phyloP scores from a whole-genome alignment of 2,797 vertebrate genomes.

The Peromyscus aztecus region DNA sequence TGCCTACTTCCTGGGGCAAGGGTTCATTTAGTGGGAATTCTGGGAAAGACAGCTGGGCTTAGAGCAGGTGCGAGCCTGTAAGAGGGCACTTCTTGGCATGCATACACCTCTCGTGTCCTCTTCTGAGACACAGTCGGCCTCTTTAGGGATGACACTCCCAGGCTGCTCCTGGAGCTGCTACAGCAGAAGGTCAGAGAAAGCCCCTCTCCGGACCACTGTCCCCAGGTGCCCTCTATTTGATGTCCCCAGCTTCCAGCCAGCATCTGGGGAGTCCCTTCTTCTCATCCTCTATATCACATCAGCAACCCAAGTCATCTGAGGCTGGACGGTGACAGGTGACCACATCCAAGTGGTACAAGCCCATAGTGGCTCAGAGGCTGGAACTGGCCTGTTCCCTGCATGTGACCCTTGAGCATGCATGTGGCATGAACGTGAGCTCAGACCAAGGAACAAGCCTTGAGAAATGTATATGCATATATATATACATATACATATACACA shows the following conservation, averaged over 20 bases:
- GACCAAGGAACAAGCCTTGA: neutral
- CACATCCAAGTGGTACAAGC: neutral
- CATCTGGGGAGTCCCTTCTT: no score
- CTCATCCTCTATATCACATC: neutral
- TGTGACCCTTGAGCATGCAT: no score
- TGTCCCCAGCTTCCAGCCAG: neutral
- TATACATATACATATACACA: neutral
- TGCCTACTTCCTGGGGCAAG: neutral
- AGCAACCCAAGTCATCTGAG: neutral
- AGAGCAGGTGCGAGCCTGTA: neutral
- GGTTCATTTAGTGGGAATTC: neutral
- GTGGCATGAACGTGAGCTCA: no score
- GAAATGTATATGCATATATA: neutral
- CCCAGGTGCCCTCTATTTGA: neutral
- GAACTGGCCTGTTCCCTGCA: neutral
- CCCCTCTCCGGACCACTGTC: neutral
- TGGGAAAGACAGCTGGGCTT: neutral
- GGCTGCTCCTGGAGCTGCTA: neutral
- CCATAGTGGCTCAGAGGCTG: neutral
- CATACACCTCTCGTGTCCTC: neutral
- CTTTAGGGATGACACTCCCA: neutral
- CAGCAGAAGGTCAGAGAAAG: neutral
- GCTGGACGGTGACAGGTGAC: neutral
- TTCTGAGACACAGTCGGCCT: neutral
- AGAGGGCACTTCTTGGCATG: no score